Base-by-base conservation (phyloP, 2,888 invertebrate genomes). In the Euproctis similis region DNA sequence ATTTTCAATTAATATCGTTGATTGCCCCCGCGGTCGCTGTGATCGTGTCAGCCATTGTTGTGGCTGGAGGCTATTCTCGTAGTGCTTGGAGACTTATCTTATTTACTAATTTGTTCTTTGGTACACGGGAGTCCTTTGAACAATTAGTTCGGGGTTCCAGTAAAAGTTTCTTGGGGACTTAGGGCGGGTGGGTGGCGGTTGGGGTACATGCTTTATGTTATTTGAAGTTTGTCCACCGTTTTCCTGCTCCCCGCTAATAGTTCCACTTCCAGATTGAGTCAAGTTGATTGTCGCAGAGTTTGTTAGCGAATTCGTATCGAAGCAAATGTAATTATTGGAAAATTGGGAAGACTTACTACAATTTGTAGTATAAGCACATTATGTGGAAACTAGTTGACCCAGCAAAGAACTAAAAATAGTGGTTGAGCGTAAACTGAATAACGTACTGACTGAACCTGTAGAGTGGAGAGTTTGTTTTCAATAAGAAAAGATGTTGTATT, bases 1-100 rank as follows among this genome's bases (percentile, higher is more conserved):
- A 52, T 50, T 48, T 51, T 51, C 53, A 57, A 58, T 61, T 59
- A 53, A 50, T 53, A 50, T 32, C 12, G 38, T 46, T 42, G 41
- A 49, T 43, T 33, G 34, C 30, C 26, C 24, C 7, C 31, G 36
- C 28, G 32, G 29, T 34, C 30, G 33, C 30, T 22, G 31, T 26
- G 17, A 26, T 40, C 14, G 14, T n/a, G n/a, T n/a, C 31, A 13
- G 26, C 12, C 19, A 36, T 34, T 40, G 35, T 30, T 16, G 28
- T 14, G 20, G 26, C 31, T 24, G 28, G 31, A 7, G 11, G 23
- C 30, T 18, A 22, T 30, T 34, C 26, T 26, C 21, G 31, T 31
- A 30, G 28, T 28, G 26, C 28, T 46, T 34, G 26, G 30, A 11
- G 28, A 34, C 16, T 18, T 25, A 7, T 31, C 25, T 30, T 16